Conservation (phyloP, 64 coral and sea anemone genomes). For the Trachythela sp. region DNA sequence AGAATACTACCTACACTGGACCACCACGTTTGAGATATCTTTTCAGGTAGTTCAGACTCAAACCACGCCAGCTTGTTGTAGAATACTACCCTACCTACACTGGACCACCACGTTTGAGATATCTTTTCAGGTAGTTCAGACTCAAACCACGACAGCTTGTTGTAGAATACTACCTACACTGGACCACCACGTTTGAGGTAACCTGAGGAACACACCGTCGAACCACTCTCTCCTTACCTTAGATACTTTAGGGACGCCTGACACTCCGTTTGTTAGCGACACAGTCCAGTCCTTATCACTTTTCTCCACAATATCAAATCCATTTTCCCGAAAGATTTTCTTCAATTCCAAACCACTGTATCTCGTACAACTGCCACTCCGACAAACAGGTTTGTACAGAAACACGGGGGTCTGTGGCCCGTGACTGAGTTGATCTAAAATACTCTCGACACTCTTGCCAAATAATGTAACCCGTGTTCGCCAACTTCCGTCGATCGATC, state of each 20-base stretch:
- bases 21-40: too few relatives aligned
- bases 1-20: too few relatives aligned
- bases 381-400: constrained; percentile 11
- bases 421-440: background rate
- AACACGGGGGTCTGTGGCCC: background rate
- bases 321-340: background rate
- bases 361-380: background rate
- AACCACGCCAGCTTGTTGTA: too few relatives aligned
- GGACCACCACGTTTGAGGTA: too few relatives aligned
- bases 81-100: too few relatives aligned
- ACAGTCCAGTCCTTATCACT: background rate
- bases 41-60: too few relatives aligned
- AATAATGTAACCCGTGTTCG: background rate
- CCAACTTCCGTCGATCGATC: background rate
- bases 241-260: background rate
- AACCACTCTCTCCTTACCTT: background rate
- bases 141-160: too few relatives aligned
- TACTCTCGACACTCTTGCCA: background rate
- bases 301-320: constrained; percentile 3
- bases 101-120: too few relatives aligned
- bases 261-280: constrained; percentile 3
- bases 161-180: too few relatives aligned
- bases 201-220: too few relatives aligned
- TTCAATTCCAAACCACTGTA: constrained; percentile 5
- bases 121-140: too few relatives aligned